A percentile compares a stretch with the other conserved stretches of the same genome.
Evolutionary conservation across 2,888 invertebrate genomes (phyloP).

Genomic region (Oscheius sp.): DNA sequence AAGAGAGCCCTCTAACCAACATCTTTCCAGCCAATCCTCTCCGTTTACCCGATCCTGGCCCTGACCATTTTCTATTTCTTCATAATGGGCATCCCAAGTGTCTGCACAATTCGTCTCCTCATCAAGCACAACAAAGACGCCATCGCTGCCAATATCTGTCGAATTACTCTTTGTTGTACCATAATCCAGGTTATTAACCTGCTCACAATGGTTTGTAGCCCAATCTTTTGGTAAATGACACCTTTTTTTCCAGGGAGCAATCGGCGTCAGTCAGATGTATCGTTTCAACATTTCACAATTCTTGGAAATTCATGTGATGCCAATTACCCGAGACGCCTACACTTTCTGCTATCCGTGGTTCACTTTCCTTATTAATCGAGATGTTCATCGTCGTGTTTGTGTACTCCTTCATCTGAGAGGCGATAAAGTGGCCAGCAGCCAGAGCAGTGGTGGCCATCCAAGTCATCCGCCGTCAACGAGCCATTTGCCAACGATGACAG

Average conservation of each 20-base stretch:
- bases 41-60: background rate
- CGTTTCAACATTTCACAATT: constrained; percentile 14
- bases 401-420: background rate
- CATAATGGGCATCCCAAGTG: background rate
- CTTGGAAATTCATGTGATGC: constrained; percentile 15
- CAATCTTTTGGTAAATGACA: background rate
- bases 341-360: constrained; percentile 20
- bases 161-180: background rate
- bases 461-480: background rate
- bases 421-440: background rate
- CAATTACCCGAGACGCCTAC: constrained; percentile 20
- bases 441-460: background rate
- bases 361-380: constrained; percentile 10
- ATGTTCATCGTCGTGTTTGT: background rate
- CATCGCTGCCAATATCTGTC: constrained; percentile 20
- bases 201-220: constrained; percentile 12
- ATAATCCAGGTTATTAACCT: constrained; percentile 19
- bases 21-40: background rate
- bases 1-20: no score
- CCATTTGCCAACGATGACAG: no score
- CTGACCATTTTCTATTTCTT: constrained; percentile 20
- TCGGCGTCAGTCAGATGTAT: constrained; percentile 10
- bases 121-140: background rate
- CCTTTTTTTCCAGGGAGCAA: background rate
- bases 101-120: background rate